Percentiles rank a stretch among this genome's conserved stretches.
Conservation (phyloP, 2,113 vertebrate genomes). For the Salvelinus alpinus region DNA sequence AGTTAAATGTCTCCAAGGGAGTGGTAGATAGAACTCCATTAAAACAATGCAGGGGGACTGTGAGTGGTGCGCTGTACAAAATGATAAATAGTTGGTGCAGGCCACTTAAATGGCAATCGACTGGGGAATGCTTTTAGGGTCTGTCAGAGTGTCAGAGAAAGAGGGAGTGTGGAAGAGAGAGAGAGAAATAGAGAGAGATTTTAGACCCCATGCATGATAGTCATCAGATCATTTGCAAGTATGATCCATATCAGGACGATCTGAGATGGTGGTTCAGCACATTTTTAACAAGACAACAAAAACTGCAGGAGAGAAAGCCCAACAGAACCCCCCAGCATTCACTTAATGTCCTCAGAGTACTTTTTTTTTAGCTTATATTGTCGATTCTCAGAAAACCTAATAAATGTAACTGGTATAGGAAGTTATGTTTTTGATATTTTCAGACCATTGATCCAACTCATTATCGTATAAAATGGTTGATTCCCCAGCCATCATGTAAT, state of each 20-base stretch:
- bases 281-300: neutral
- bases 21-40: slow-evolving; percentile 69
- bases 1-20: slow-evolving; percentile 66
- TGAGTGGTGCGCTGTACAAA: slow-evolving; percentile 28
- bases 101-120: slow-evolving; percentile 52
- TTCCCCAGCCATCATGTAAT: too few relatives aligned
- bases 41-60: slow-evolving; percentile 43
- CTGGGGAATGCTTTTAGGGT: slow-evolving; percentile 55
- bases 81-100: slow-evolving; percentile 66
- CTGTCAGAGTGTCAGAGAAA: neutral
- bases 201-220: neutral
- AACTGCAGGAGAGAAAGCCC: neutral
- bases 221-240: neutral
- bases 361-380: too few relatives aligned
- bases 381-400: too few relatives aligned
- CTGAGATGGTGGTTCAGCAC: neutral
- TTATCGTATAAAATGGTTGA: too few relatives aligned
- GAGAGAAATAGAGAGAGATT: slow-evolving; percentile 5
- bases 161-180: too few relatives aligned
- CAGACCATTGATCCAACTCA: too few relatives aligned
- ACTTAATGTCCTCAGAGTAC: too few relatives aligned
- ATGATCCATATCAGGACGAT: neutral
- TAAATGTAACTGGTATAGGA: too few relatives aligned
- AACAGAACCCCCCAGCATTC: too few relatives aligned
- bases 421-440: too few relatives aligned